Conservation (phyloP, 2,888 invertebrate genomes). For the Dusona sp. region DNA sequence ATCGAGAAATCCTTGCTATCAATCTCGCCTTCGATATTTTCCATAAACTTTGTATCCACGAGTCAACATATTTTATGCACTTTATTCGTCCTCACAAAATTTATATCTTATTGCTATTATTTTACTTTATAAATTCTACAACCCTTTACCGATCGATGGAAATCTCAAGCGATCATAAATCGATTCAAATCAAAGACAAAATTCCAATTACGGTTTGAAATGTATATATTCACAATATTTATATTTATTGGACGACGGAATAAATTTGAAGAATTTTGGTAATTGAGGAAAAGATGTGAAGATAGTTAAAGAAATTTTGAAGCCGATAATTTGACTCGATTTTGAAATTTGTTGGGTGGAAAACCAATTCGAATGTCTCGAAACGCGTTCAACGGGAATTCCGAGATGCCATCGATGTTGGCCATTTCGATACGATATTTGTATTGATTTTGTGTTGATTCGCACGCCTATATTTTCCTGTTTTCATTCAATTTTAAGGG, state of each 20-base stretch:
- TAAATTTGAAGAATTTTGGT: background rate
- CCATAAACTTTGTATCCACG: background rate
- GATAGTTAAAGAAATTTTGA: background rate
- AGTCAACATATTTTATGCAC: background rate
- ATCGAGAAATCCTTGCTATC: background rate
- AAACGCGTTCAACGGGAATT: background rate
- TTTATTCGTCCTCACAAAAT: background rate
- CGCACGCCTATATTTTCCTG: background rate
- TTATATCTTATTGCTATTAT: background rate
- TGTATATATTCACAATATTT: background rate
- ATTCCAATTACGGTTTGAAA: background rate
- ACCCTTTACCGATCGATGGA: background rate
- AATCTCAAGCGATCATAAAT: background rate
- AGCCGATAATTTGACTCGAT: background rate
- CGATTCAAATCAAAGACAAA: background rate
- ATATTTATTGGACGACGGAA: background rate
- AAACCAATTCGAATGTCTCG: background rate
- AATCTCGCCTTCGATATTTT: background rate
- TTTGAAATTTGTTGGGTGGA: background rate
- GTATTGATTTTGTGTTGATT: background rate
- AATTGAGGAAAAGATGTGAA: background rate
- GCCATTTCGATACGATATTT: too few relatives aligned
- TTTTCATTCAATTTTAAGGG: background rate
- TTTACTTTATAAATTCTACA: background rate
- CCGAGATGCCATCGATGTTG: background rate